A percentile compares a stretch with the other conserved stretches of the same genome.
phyloP scores from a whole-genome alignment of 2,888 invertebrate genomes.

The Parnassius apollo region DNA sequence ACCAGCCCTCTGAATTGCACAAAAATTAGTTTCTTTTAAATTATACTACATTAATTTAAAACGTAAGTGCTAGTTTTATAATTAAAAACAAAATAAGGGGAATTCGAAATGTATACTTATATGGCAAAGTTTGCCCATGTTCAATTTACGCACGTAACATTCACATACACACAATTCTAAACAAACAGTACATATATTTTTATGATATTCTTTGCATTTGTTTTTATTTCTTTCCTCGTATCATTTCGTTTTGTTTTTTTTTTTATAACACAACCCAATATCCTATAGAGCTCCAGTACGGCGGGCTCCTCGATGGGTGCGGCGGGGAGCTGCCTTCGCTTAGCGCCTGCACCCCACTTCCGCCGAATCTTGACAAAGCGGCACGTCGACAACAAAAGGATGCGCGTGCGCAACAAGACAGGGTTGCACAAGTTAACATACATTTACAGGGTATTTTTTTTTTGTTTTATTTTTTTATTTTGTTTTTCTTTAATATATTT shows the following conservation, averaged over 20 bases:
- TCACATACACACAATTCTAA: not conserved
- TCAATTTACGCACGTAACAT: no score
- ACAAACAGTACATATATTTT: not conserved
- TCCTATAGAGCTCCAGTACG: constrained; percentile 80
- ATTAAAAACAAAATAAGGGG: no score
- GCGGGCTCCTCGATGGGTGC: constrained; percentile 77
- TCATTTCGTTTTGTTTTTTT: constrained; percentile 39
- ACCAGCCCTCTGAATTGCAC: no score
- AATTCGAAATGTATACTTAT: no score
- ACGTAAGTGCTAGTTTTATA: no score
- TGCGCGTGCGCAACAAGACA: constrained; percentile 86
- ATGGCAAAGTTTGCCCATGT: no score
- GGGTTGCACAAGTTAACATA: constrained; percentile 89
- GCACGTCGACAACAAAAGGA: constrained; percentile 79
- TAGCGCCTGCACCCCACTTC: constrained; percentile 73
- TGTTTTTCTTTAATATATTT: constrained; percentile 28
- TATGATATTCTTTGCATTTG: not conserved
- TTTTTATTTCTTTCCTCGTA: constrained; percentile 27
- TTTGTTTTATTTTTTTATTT: constrained; percentile 36
- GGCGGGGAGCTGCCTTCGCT: constrained; percentile 78
- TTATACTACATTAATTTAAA: no score
- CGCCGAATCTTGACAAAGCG: constrained; percentile 83
- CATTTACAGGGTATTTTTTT: constrained; percentile 89
- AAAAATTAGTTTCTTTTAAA: no score
- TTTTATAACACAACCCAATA: constrained; percentile 39